Base-by-base conservation (phyloP, 2,888 invertebrate species). In the Chirona hameri region DNA sequence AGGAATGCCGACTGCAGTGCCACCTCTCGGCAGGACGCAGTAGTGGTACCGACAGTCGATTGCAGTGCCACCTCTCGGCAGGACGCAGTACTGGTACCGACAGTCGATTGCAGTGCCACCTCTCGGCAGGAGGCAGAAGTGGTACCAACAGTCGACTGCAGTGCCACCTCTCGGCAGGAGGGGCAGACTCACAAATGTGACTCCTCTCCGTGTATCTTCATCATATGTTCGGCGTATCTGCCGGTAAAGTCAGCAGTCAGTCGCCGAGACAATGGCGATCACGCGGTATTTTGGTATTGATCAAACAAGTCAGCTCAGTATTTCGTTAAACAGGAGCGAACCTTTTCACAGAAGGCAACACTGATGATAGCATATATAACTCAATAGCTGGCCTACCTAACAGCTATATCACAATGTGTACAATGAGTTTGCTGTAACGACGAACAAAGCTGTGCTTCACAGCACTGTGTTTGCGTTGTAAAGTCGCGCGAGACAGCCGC, bases 201-300 rank as follows among this genome's bases (percentile, higher is more conserved):
- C 21, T 39, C 39, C 76, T 76, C 76, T 12, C 76, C 76, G 39
- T 76, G 76, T 9, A 76, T 76, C 39, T 76, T 76, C 76, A 39
- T 31, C 76, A 76, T 76, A 39, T 76, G 76, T 10, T 76, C 76
- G 39, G 76, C 76, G 39, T 76, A 76, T 39, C 76, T 76, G 76
- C 21, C 48, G 48, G 48, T 12, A 57, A 57, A 57, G 7, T 52
- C 52, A 52, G 52, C 52, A 10, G 52, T 52, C 52, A 52, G 52
- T 52, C 7, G 52, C 52, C 7, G 52, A 7, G 52, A 52, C 52
- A 52, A n/a, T n/a, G 48, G 12, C 48, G 48, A 12, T 48, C 12
- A 48, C 48, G 12, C 48, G 9, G n/a, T n/a, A n/a, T 48, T 48
- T 48, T 10, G 48, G 48, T 48, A 48, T 12, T 7, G 7, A 48